Base-by-base conservation (phyloP, 2,797 vertebrate genomes). In the Zalophus californianus region DNA sequence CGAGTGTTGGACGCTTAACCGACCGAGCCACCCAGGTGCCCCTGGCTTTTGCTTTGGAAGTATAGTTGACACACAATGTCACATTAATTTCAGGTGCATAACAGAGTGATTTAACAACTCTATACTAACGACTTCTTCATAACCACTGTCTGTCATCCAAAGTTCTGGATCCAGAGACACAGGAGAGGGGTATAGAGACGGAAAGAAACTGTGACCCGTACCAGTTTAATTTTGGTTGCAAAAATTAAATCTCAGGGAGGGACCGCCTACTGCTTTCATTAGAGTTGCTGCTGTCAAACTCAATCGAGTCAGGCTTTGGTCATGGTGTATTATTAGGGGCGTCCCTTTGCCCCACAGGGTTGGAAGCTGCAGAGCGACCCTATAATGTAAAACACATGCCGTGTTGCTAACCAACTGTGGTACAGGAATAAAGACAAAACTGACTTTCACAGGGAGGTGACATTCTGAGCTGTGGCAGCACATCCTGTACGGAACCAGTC, bases 381-480 rank as follows among this genome's bases (percentile, higher is more conserved):
- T 86, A 0, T 60, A n/a, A 10, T n/a, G 18, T 70, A 35, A 77
- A 78, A 41, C n/a, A 52, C 50, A 1, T 21, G 7, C 80, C 21
- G 2, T 60, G 32, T 44, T 50, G 54, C 44, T 86, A 64, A 70
- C 44, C 2, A 1, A 38, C 35, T 60, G 54, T 23, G 60, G 10
- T 20, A 18, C 18, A 60, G 72, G 64, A 97, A 11, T 96, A 35
- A 97, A 91, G 73, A 52, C 9, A 50, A 68, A 29, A 77, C 44
- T 97, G 90, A 54, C 98, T 98, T 97, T 93, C 88, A 86, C 97
- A 99, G 99, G 98, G 98, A 0, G 96, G 94, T 13, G 98, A 97
- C 1, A 2, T 90, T 15, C 98, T 99, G 94, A 95, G 60, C 70
- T 99, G 99, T 91, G 95, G 98, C 60, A 97, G 58, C 68, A 23